phyloP scores from a whole-genome alignment of 2,888 invertebrate species.

The Sarcophaga variegata region DNA sequence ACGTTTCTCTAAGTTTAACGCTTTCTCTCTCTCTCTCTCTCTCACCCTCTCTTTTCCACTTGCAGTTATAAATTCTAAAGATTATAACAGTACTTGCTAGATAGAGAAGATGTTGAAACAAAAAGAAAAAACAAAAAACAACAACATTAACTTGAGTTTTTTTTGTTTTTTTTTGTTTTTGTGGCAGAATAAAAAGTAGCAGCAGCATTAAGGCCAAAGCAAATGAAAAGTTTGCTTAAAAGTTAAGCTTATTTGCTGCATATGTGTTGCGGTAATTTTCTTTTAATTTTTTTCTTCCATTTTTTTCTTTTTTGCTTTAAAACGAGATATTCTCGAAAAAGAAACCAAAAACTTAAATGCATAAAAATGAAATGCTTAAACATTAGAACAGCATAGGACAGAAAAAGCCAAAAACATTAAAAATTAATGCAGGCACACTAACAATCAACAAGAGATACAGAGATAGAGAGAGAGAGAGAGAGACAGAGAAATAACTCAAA shows the following conservation, averaged over 20 bases:
- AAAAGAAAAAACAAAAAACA: background rate
- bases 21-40: background rate
- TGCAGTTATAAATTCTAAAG: background rate
- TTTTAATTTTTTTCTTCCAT: background rate
- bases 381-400: background rate
- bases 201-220: constrained; percentile 18
- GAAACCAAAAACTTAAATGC: constrained; percentile 4
- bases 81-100: background rate
- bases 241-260: constrained; percentile 68
- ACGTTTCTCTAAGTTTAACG: background rate
- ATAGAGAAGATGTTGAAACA: background rate
- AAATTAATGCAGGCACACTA: background rate
- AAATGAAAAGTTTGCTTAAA: constrained; percentile 56
- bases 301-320: background rate
- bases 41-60: background rate
- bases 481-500: too few relatives aligned
- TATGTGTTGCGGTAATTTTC: constrained; percentile 60
- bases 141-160: constrained; percentile 40
- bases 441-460: too few relatives aligned
- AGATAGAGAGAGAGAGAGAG: too few relatives aligned
- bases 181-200: constrained; percentile 27
- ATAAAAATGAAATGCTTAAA: constrained; percentile 2
- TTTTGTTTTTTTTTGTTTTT: background rate
- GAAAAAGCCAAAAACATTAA: background rate
- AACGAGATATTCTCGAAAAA: background rate